These are phyloP conservation scores for Lasius fuliginosus DNA, from an alignment of 2,888 invertebrate species.

Conservation along the genomic window DNA sequence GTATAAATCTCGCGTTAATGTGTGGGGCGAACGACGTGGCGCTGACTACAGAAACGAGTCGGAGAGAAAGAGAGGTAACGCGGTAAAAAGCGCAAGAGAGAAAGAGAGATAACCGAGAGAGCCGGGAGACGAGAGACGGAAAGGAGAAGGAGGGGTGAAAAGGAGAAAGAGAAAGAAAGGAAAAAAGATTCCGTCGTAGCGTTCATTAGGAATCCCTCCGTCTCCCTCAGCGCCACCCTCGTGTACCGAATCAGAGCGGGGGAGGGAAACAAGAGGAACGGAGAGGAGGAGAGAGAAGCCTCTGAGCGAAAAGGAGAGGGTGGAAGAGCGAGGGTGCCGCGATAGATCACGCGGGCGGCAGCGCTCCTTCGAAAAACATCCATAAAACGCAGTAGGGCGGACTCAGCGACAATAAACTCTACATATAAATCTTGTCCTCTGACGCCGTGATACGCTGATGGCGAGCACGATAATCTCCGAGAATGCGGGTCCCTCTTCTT, in stretches of 20 bases:
- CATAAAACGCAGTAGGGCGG: conserved; percentile 87
- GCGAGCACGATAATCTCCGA: conserved; percentile 87
- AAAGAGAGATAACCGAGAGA: conserved; percentile 52
- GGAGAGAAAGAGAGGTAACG: conserved; percentile 54
- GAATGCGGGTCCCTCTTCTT: conserved; percentile 85
- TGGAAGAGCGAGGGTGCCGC: conserved; percentile 79
- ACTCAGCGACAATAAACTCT: conserved; percentile 87
- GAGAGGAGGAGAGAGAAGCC: conserved; percentile 52
- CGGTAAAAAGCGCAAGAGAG: conserved; percentile 55
- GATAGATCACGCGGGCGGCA: conserved; percentile 86
- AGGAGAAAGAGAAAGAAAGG: conserved; percentile 60
- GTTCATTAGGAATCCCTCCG: conserved; percentile 82
- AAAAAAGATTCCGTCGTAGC: conserved; percentile 72
- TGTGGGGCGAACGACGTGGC: conserved; percentile 79
- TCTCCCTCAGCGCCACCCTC: conserved; percentile 73
- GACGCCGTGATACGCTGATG: conserved; percentile 87
- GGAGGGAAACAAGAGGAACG: conserved; percentile 52
- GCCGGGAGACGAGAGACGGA: conserved; percentile 22
- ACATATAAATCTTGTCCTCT: conserved; percentile 86
- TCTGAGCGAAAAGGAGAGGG: conserved; percentile 63
- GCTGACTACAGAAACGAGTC: conserved; percentile 72
- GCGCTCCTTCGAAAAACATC: conserved; percentile 86
- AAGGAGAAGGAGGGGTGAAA: conserved; percentile 35
- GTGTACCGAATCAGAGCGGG: conserved; percentile 72
- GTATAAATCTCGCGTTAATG: conserved; percentile 86